phyloP scores from a whole-genome alignment of 1,140 invertebrate genomes.

The Colletes latitarsis region DNA sequence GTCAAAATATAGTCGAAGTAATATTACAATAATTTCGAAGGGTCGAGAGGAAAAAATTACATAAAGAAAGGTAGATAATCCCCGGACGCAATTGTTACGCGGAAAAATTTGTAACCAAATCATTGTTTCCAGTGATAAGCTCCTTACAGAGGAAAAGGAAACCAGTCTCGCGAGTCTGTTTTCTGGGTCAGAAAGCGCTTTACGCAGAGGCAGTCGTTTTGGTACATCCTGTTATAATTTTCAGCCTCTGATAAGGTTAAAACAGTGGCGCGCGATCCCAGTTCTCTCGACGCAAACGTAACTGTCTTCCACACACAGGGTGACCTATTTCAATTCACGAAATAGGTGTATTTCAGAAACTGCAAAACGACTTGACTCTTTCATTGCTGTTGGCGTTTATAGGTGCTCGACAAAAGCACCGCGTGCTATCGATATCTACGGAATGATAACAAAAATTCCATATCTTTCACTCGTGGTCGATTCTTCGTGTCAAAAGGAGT shows the following conservation, averaged over 20 bases:
- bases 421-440: too few species aligned
- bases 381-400: too few species aligned
- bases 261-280: conserved; percentile 10
- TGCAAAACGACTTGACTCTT: neutral
- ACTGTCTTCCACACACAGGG: neutral
- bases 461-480: too few species aligned
- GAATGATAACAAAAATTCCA: too few species aligned
- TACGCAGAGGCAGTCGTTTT: conserved; percentile 21
- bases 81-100: neutral
- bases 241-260: conserved; percentile 40
- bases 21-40: too few species aligned
- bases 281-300: neutral
- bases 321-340: neutral
- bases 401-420: too few species aligned
- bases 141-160: conserved; percentile 7
- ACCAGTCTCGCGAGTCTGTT: neutral
- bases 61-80: too few species aligned
- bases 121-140: conserved; percentile 18
- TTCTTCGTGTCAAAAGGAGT: too few species aligned
- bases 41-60: too few species aligned
- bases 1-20: too few species aligned
- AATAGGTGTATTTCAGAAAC: neutral
- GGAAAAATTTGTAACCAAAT: neutral
- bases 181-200: conserved; percentile 24
- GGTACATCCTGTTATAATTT: conserved; percentile 45